Evolutionary conservation across 2,888 invertebrate genomes (phyloP), one percentile per base, ranked within the genome.

Genomic region (Salticus scenicus): DNA sequence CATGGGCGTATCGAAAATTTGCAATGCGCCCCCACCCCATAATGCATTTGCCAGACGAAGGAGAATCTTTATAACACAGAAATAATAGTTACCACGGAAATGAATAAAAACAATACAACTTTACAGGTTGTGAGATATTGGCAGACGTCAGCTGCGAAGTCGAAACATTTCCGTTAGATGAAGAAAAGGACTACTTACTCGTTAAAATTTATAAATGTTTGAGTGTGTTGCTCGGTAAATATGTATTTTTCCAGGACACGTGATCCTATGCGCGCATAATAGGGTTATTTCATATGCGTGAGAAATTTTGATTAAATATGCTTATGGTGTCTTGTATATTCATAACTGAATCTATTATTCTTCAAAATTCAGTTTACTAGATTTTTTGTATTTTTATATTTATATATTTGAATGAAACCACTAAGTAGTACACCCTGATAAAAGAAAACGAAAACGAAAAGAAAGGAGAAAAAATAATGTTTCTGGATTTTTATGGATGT

Each of bases 1-100:
- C 72, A 69, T 84, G 72, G 73, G 83, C 77, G 83, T 81, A 67
- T 73, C 69, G 77, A 42, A 64, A 73, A 69, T 37, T 77, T 67
- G 20, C 73, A 42, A 73, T 37, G 17, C 30, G 73, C 73, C 79
- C 79, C 79, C 72, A 63, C 78, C 71, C 78, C 66, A 42, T 79
- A 66, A 79, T 79, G 79, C 72, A 73, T 28, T 72, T 80, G 70
- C 70, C 33, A 67, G 80, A 63, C 71, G 73, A 33, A 37, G 69
- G 51, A 57, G 71, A 57, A 70, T 75, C 51, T 67, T 57, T 57
- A 20, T 20, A 57, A 57, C 24, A 24, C 24, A 24, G 37, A 67
- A 67, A 67, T 31, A 33, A 37, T 33, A 37, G 31, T 37, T 20
- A 33, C 67, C 67, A 33, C 67, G 33, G 67, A 37, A 67, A 67